phyloP scores from a whole-genome alignment of 2,888 invertebrate genomes.

The Cenopis cana region DNA sequence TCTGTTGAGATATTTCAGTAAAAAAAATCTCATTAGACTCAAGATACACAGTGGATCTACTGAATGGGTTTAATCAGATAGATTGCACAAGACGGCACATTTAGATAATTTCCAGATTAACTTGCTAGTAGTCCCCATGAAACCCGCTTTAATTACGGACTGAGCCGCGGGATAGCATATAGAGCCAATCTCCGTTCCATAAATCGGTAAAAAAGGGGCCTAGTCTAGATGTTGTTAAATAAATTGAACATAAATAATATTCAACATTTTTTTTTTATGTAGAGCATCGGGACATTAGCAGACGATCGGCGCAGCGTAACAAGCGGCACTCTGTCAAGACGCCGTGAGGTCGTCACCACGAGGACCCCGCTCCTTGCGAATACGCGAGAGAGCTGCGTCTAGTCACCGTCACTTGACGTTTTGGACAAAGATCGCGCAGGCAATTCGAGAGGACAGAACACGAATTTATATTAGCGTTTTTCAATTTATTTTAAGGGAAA shows the following conservation, averaged over 20 bases:
- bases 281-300: conserved; percentile 76
- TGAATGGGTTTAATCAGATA: too few species aligned
- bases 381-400: conserved; percentile 89
- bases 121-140: too few species aligned
- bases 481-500: conserved; percentile 22
- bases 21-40: too few species aligned
- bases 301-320: conserved; percentile 77
- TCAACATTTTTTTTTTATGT: conserved; percentile 46
- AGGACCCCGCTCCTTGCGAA: conserved; percentile 89
- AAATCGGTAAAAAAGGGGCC: too few species aligned
- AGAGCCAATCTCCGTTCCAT: background rate
- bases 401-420: conserved; percentile 49
- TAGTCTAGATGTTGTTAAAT: background rate
- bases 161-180: background rate
- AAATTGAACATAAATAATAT: background rate
- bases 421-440: conserved; percentile 28
- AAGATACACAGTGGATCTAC: too few species aligned
- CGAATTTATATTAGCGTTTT: conserved; percentile 41
- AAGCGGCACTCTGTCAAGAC: conserved; percentile 74
- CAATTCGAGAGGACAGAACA: conserved; percentile 30
- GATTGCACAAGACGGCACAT: too few species aligned
- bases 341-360: conserved; percentile 89
- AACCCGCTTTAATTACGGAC: too few species aligned
- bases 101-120: too few species aligned
- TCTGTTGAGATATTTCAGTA: too few species aligned